Conservation (phyloP, 2,797 vertebrate genomes). For the Steatocranus sp. region DNA sequence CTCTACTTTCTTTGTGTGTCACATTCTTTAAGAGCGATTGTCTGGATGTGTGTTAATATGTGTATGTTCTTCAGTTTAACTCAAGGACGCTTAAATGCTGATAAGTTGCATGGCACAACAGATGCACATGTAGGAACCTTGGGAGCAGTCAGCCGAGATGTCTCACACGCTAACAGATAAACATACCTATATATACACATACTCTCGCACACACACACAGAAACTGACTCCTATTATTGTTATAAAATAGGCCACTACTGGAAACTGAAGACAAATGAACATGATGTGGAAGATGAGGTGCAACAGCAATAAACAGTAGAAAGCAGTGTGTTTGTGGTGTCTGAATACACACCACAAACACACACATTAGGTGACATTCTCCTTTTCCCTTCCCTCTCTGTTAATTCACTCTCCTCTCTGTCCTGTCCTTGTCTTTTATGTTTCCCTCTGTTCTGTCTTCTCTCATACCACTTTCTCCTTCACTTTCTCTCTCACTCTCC, state of each 20-base stretch:
- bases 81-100: conserved; percentile 54
- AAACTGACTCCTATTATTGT: background rate
- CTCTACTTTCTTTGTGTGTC: background rate
- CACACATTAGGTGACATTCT: background rate
- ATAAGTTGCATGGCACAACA: conserved; percentile 56
- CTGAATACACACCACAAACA: background rate
- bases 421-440: conserved; percentile 40
- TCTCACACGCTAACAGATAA: conserved; percentile 10
- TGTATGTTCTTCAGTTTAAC: background rate
- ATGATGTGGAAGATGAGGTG: background rate
- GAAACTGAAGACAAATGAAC: background rate
- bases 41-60: background rate
- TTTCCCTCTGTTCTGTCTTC: conserved; percentile 4
- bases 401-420: background rate
- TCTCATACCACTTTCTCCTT: background rate
- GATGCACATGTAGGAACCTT: conserved; percentile 37
- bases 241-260: background rate
- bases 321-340: background rate
- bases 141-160: conserved; percentile 27
- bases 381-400: background rate
- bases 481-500: background rate
- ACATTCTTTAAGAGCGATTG: background rate
- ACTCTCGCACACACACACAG: background rate
- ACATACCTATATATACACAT: background rate
- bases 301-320: background rate